Conservation (phyloP, 1,140 invertebrate genomes). For the Heliothis virescens region DNA sequence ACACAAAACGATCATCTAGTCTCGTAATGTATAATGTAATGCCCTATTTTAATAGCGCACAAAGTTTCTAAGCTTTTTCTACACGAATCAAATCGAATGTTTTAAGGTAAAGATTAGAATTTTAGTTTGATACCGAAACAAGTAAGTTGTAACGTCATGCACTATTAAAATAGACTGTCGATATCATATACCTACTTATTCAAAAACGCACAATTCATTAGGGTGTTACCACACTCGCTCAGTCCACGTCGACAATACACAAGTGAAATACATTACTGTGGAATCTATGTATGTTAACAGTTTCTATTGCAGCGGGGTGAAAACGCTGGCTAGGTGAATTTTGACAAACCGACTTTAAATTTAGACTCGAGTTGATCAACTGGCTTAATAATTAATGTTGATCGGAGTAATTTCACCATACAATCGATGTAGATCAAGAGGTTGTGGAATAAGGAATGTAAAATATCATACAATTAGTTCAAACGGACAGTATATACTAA, state of each 20-base stretch:
- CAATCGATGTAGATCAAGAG: background rate
- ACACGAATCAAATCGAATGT: background rate
- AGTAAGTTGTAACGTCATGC: background rate
- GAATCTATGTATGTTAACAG: background rate
- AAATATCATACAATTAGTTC: conserved; percentile 39
- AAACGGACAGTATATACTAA: conserved; percentile 26
- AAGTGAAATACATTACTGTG: background rate
- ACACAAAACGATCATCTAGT: conserved; percentile 55
- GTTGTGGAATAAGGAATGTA: conserved; percentile 28
- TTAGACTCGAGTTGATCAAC: background rate
- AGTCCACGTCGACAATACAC: background rate
- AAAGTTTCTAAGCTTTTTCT: background rate
- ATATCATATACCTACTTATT: conserved; percentile 10
- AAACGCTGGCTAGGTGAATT: no score
- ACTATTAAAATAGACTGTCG: conserved; percentile 20
- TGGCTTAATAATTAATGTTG: background rate
- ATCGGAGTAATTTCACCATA: background rate
- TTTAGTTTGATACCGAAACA: no score
- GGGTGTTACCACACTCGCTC: background rate
- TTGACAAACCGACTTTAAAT: no score
- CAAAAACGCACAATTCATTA: conserved; percentile 33
- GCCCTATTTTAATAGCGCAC: conserved; percentile 18
- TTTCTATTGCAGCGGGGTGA: no score
- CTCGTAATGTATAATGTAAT: conserved; percentile 32
- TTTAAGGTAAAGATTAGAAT: background rate